Base-by-base conservation (phyloP, 2,113 vertebrate species). In the Rhinopithecus roxellana region DNA sequence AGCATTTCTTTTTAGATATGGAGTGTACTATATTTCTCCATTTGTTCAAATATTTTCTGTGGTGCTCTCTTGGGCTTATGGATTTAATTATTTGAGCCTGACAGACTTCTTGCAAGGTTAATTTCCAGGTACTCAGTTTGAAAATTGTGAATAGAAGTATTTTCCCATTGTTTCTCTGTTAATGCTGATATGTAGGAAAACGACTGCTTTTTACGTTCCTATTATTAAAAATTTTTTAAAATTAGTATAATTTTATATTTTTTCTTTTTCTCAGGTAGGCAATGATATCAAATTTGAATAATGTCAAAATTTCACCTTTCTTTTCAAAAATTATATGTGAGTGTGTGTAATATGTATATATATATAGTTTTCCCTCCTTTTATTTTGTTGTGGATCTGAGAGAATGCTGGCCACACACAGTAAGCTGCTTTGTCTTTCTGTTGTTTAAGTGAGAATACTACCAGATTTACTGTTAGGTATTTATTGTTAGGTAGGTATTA, bases 1-100 rank as follows among this genome's bases (percentile, higher is more conserved):
- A 43, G 11, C 25, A 0, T 11, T 6, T 17, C 27, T 27, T 45
- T 79, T 61, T 32, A 9, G 45, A 5, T 30, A 16, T 6, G 3
- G n/a, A 35, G 11, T 32, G 8, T 1, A 14, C 55, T 3, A 0
- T 16, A 3, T 23, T 35, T 48, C 22, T 25, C 9, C 35, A 0
- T 6, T 18, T 11, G 45, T 35, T 59, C 90, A 30, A 3, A 11
- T 43, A 40, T 27, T 13, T 52, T 30, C 59, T 55, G 8, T 0
- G 20, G 20, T 32, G 9, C 38, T 20, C 45, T 30, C 6, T 50
- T 13, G 45, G 25, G n/a, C 57, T 23, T n/a, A 16, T 64, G 35
- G 32, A 17, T 82, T 30, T 48, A 14, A n/a, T 72, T 52, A 10
- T 20, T 0, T 6, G 43, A 69, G 59, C 57, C 48, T 20, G 13